Evolutionary conservation across 2,888 invertebrate species (phyloP), one percentile per base, ranked within the genome.

Genomic region (Myathropa florea): DNA sequence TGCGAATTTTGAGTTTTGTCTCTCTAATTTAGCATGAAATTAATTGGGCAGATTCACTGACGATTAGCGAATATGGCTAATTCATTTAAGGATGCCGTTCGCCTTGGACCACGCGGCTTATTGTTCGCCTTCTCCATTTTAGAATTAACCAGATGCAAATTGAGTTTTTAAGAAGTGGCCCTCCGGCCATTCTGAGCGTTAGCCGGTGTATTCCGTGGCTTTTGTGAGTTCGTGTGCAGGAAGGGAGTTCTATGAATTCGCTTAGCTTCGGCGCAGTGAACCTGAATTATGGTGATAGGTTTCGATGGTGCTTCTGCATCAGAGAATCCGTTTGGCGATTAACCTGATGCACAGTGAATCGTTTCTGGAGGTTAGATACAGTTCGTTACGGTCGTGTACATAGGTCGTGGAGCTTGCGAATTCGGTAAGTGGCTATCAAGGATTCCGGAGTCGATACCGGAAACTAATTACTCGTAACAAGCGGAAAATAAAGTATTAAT

Each of bases 21-120:
- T 83, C 78, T 83, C 83, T 86, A 83, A 86, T 86, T 86, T 78
- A 83, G 78, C 86, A 83, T 86, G 86, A 86, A 86, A 86, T 86
- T 86, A 83, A 86, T 86, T 86, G 86, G 86, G 70, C 70, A 86
- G 86, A 86, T 86, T 86, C 86, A 86, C 70, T 83, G 83, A 26
- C 73, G 86, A 83, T 86, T 82, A 86, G 75, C 78, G 83, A 83
- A 86, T 86, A 83, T 75, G 70, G 78, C 64, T 86, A 83, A 85
- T 77, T 85, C 85, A 63, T 64, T 77, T 63, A 68, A 33, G 77
- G 53, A 73, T 70, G 46, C 33, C 71, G 36, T 30, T 55, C 30
- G 14, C 59, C 28, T 55, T 23, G 28, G 30, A 60, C 60, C 23
- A 55, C 12, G 73, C n/a, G 53, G 60, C 70, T 68, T 33, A 64